A percentile compares a stretch with the other conserved stretches of the same genome.
These are phyloP conservation scores for Gambusia holbrooki DNA, from an alignment of 2,113 vertebrate species.

Conservation along the genomic window DNA sequence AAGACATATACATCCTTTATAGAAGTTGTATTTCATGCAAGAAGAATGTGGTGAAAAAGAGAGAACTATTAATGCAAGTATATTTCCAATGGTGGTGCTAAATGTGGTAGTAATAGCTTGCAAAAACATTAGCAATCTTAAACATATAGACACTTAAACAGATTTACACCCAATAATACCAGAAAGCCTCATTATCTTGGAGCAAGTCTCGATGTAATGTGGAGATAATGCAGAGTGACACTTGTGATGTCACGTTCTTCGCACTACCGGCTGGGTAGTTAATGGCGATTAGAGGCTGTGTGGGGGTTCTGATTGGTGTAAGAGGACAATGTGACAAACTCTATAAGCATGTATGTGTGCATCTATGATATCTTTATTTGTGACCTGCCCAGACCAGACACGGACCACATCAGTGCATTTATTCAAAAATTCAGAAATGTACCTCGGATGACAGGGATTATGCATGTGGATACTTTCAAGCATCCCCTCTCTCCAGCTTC, in stretches of 20 bases:
- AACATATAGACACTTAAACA: not conserved
- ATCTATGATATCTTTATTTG: constrained; percentile 29
- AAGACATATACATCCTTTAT: not conserved
- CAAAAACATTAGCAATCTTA: not conserved
- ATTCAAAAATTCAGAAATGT: constrained; percentile 33
- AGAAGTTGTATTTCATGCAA: not conserved
- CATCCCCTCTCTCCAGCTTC: constrained; percentile 34
- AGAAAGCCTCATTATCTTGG: constrained; percentile 55
- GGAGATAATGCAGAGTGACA: constrained; percentile 72
- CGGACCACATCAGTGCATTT: constrained; percentile 22
- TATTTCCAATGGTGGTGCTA: not conserved
- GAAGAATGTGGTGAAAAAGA: not conserved
- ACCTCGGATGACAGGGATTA: constrained; percentile 34
- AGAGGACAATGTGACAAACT: constrained; percentile 54
- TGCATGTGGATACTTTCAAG: constrained; percentile 42
- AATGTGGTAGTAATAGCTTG: not conserved
- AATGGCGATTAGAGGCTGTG: constrained; percentile 70
- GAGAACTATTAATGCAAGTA: not conserved
- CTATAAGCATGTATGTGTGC: constrained; percentile 26
- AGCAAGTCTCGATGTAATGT: constrained; percentile 56
- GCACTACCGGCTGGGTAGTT: constrained; percentile 74
- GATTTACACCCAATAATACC: constrained; percentile 10
- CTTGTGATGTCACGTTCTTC: constrained; percentile 77
- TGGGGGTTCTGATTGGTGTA: constrained; percentile 57
- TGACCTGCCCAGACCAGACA: constrained; percentile 30